phyloP scores from a whole-genome alignment of 2,888 invertebrate genomes.

The Coenonympha arcania region DNA sequence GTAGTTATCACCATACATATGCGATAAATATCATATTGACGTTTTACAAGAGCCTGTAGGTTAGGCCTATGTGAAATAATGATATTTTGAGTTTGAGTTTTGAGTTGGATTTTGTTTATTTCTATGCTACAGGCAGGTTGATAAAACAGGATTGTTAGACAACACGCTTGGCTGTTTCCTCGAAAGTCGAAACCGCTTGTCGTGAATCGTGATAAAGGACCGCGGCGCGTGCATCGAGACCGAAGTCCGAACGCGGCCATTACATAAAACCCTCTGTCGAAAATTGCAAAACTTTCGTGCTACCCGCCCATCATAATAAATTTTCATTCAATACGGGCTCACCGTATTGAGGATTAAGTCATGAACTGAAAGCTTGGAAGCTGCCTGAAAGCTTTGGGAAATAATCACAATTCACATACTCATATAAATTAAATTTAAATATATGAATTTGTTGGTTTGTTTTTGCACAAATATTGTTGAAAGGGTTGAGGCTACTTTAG shows the following conservation, averaged over 20 bases:
- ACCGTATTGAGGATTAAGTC: slow-evolving; percentile 27
- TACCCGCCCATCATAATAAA: slow-evolving; percentile 46
- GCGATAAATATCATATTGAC: too few relatives aligned
- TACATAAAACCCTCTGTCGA: slow-evolving; percentile 37
- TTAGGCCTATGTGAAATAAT: too few relatives aligned
- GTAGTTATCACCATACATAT: too few relatives aligned
- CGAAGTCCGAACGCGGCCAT: slow-evolving; percentile 26
- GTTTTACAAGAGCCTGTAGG: too few relatives aligned
- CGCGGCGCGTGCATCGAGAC: slow-evolving; percentile 17
- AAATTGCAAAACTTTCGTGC: slow-evolving; percentile 48
- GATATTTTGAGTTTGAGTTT: too few relatives aligned
- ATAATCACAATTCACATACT: too few relatives aligned
- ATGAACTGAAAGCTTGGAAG: slow-evolving; percentile 27
- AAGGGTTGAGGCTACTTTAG: too few relatives aligned
- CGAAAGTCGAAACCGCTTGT: neutral
- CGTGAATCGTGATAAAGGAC: slow-evolving; percentile 12
- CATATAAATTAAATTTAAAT: too few relatives aligned
- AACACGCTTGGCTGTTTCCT: neutral
- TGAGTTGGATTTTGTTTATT: too few relatives aligned
- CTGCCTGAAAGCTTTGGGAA: too few relatives aligned
- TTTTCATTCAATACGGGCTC: slow-evolving; percentile 49
- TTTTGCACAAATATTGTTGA: too few relatives aligned
- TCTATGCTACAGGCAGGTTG: neutral
- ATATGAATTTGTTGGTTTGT: too few relatives aligned
- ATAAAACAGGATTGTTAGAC: slow-evolving; percentile 3